Evolutionary conservation across 1,140 invertebrate genomes (phyloP).

Genomic region (Penaeus indicus): DNA sequence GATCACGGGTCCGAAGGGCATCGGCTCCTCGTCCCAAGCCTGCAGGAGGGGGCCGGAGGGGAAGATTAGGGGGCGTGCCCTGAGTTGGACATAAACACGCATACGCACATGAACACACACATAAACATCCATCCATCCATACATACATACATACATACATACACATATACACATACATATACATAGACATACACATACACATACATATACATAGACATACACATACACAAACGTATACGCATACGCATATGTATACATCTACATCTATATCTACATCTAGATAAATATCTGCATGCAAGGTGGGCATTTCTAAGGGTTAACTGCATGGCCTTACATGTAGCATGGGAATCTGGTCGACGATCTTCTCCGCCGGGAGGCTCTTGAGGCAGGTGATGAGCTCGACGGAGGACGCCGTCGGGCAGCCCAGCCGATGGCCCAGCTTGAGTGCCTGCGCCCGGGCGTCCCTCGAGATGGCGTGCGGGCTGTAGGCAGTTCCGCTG

Average conservation of each 20-base stretch:
- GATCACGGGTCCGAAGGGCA: conserved; percentile 59
- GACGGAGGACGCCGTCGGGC: conserved; percentile 17
- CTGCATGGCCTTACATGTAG: conserved; percentile 43
- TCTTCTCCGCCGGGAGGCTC: conserved; percentile 29
- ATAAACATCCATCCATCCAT: no score
- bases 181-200: background rate
- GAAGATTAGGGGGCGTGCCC: no score
- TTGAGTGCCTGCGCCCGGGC: conserved; percentile 40
- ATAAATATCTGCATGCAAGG: no score
- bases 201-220: background rate
- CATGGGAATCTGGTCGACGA: conserved; percentile 49
- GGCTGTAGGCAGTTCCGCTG: conserved; percentile 64
- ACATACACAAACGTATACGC: no score
- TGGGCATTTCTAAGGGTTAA: no score
- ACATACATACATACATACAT: no score
- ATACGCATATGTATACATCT: no score
- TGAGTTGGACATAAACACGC: no score
- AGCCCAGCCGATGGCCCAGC: conserved; percentile 49
- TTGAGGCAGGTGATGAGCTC: conserved; percentile 50
- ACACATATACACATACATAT: no score
- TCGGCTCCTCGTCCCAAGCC: conserved; percentile 65
- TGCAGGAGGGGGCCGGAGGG: background rate
- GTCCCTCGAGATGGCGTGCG: conserved; percentile 59
- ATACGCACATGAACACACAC: no score
- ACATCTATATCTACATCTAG: no score